Evolutionary conservation across 2,113 vertebrate genomes (phyloP), one percentile per base, ranked within the genome.

Genomic region (Pachyramphus minor): DNA sequence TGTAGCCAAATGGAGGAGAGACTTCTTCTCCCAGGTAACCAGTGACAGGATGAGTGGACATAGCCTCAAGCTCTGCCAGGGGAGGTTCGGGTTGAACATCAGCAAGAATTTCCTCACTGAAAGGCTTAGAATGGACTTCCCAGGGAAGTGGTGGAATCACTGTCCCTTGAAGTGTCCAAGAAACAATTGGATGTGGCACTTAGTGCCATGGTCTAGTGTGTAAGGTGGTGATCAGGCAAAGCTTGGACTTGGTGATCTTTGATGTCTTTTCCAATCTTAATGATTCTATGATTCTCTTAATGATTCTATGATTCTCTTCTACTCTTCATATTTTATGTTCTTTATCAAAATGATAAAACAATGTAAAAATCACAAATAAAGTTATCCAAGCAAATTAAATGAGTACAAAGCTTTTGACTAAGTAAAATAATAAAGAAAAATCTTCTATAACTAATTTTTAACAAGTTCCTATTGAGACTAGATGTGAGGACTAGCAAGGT

Each of bases 111-210:
- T 52, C 14, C 33, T 33, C 41, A 49, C 35, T 41, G 47, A n/a
- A 55, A n/a, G 27, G 1, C 3, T 23, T 59, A 33, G 27, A 55
- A 41, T 21, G 21, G 17, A 25, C 24, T 64, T 11, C 7, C 35
- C 35, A 88, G 35, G 41, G 35, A 67, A 16, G 13, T n/a, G 58
- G 35, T n/a, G 19, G 12, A 74, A 10, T 20, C 27, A 37, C 14
- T 0, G 0, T 23, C 14, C 44, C 25, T 73, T 44, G 12, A 37
- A 10, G 9, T n/a, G 8, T 13, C 25, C 33, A 44, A 66, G 12
- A 50, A 73, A 73, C 9, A 58, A 3, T 31, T 28, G 14, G 5
- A 2, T 20, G 7, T 66, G 37, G 11, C 35, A 35, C 11, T 18
- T 39, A 59, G 14, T 44, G 84, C 27, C 17, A 17, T 37, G 50